Percentiles rank a stretch among this genome's conserved stretches.
Evolutionary conservation across 2,888 invertebrate genomes (phyloP).

Genomic region (Eilema griseolum): DNA sequence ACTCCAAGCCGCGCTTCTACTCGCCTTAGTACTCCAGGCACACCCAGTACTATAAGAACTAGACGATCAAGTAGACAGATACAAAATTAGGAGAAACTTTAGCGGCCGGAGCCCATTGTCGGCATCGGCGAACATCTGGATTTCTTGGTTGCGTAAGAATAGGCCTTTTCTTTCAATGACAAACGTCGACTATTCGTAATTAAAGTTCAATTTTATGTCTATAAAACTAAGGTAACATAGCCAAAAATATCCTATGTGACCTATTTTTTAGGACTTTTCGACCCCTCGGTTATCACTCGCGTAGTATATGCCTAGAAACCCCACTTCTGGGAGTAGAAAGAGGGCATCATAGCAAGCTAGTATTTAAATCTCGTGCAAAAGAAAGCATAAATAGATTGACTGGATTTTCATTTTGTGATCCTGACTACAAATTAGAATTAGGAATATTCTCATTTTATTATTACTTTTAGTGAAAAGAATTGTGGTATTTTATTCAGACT

Average conservation of each 20-base stretch:
- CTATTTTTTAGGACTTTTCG: no score
- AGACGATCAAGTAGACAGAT: conserved; percentile 68
- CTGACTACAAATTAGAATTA: not conserved
- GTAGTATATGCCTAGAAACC: no score
- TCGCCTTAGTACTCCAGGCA: conserved; percentile 56
- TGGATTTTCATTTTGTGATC: conserved; percentile 3
- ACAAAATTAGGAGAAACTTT: conserved; percentile 50
- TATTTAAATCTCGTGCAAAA: not conserved
- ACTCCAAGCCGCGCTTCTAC: conserved; percentile 66
- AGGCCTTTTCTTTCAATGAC: no score
- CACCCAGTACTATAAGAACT: conserved; percentile 68
- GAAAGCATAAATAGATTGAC: not conserved
- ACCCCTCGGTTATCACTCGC: no score
- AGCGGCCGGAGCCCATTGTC: no score
- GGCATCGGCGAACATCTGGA: no score
- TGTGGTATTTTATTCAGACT: not conserved
- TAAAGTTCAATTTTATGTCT: no score
- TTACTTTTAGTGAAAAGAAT: conserved; percentile 1
- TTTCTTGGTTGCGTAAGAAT: no score
- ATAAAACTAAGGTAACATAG: no score
- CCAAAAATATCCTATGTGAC: no score
- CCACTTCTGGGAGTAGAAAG: not conserved
- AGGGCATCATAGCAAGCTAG: not conserved
- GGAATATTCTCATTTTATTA: not conserved
- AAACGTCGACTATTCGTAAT: no score